phyloP scores from a whole-genome alignment of 1,140 invertebrate species.

The Holotrichia oblita region DNA sequence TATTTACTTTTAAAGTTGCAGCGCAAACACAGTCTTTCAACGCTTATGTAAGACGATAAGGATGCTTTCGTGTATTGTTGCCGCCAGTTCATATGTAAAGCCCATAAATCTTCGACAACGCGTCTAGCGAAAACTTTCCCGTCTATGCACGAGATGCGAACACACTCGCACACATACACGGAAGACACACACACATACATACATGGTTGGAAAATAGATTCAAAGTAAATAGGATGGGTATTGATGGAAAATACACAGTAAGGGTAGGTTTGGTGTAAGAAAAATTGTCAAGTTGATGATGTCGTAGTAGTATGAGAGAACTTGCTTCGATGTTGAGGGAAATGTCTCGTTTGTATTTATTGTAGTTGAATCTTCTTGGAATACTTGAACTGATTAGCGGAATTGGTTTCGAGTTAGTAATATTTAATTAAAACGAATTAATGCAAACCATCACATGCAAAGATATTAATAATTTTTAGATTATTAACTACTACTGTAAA shows the following conservation, averaged over 20 bases:
- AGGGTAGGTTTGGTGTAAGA: neutral
- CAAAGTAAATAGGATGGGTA: constrained; percentile 8
- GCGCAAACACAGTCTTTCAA: neutral
- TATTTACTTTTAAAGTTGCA: constrained; percentile 14
- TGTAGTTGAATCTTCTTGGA: too few relatives aligned
- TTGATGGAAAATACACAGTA: neutral
- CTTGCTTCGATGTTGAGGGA: too few relatives aligned
- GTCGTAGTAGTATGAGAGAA: too few relatives aligned
- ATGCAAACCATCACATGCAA: too few relatives aligned
- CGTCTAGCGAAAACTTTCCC: neutral
- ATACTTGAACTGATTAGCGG: too few relatives aligned
- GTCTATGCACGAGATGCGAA: neutral
- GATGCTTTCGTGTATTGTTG: constrained; percentile 6
- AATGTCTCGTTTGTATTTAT: too few relatives aligned
- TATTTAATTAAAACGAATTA: too few relatives aligned
- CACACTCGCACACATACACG: neutral
- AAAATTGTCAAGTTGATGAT: neutral
- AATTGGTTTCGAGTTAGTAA: too few relatives aligned
- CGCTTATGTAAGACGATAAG: constrained; percentile 10
- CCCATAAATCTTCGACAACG: neutral
- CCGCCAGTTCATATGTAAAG: neutral
- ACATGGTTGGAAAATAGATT: neutral
- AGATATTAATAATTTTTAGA: too few relatives aligned
- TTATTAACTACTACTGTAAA: too few relatives aligned
- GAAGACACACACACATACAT: neutral